Base-by-base conservation (phyloP, 2,113 vertebrate genomes). In the Morone chrysops region DNA sequence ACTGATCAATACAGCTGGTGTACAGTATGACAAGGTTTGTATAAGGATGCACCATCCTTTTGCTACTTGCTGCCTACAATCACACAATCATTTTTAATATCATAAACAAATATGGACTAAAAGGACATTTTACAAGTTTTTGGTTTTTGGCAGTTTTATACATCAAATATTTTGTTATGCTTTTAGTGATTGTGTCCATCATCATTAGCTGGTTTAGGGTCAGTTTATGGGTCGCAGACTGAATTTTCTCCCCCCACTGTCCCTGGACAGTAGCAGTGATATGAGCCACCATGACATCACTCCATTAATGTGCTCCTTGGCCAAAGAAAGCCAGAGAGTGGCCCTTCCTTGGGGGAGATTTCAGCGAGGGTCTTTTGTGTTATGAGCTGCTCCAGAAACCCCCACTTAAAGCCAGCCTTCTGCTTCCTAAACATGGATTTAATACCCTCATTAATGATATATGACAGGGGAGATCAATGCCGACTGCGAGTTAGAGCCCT, bases 401-500 rank as follows among this genome's bases (percentile, higher is more conserved):
- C 92, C 94, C 95, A 97, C 95, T 98, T 96, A 96, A 97, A 96
- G 92, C 85, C 89, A 93, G 94, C 88, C 94, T 96, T 92, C 93
- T 96, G 95, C 96, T 98, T 98, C 96, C 97, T 97, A 97, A 98
- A 97, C 96, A 97, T 96, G 97, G 97, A 97, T 98, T 98, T 97
- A 98, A 98, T 97, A 96, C 97, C 96, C 96, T 97, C 97, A 98
- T 99, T 97, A 99, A 99, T 98, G 96, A 98, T 98, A 98, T 97
- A 99, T 99, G 97, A 99, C 97, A 96, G 96, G 95, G 94, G 92
- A 96, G 97, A 99, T 99, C 98, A 97, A 98, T 99, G 95, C 91
- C 85, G 94, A 88, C 94, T 94, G 87, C 94, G 94, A 95, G 95
- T 96, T 96, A 96, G 96, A 96, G 96, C 94, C 95, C 96, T 63